These are phyloP conservation scores for Glaucidium brasilianum DNA, from an alignment of 2,113 vertebrate genomes.

Conservation along the genomic window DNA sequence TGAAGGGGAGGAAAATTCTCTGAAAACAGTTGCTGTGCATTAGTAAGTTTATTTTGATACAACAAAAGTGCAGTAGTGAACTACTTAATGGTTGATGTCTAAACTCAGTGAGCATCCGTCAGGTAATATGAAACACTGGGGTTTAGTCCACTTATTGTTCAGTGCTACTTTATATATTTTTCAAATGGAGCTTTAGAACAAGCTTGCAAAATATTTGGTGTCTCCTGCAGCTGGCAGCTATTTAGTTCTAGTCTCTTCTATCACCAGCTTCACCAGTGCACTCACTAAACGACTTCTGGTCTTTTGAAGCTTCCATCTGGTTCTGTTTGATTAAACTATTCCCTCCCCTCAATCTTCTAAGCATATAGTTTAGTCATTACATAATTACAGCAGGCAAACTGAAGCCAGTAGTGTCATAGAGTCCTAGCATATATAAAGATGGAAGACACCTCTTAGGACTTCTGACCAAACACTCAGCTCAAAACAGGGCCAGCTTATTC, in stretches of 20 bases:
- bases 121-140: not conserved
- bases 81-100: not conserved
- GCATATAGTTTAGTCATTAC: not conserved
- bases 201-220: not conserved
- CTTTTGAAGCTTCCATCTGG: not conserved
- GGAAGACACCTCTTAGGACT: not conserved
- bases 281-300: not conserved
- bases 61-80: not conserved
- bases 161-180: not conserved
- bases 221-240: not conserved
- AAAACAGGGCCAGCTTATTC: not conserved
- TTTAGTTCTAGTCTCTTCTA: not conserved
- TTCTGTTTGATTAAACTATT: not conserved
- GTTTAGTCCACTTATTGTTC: not conserved
- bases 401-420: not conserved
- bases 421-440: not conserved
- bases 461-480: not conserved
- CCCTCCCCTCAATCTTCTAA: not conserved
- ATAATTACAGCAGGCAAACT: not conserved
- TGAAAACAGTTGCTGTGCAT: not conserved
- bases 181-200: not conserved
- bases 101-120: not conserved
- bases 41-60: not conserved
- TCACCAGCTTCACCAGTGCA: not conserved
- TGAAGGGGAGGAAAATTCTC: not conserved